Percentiles rank a stretch among this genome's conserved stretches.
Evolutionary conservation across 1,140 invertebrate genomes (phyloP).

Genomic region (Aphelinus atriplicis): DNA sequence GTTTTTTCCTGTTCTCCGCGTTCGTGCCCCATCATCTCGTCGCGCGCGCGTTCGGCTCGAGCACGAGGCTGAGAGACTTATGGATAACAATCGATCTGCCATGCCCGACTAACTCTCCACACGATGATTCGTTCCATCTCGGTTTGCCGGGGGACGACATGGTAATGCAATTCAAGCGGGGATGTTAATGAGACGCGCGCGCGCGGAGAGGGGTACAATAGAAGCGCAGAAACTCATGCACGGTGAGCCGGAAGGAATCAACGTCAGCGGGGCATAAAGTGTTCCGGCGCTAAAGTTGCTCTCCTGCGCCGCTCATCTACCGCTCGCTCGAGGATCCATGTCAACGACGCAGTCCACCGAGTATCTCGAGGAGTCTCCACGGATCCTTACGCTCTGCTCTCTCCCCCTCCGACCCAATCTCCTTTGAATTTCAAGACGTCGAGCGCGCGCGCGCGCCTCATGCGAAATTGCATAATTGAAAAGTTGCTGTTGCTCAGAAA

Average conservation of each 20-base stretch:
- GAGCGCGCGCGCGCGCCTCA: background rate
- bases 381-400: slow-evolving; percentile 1
- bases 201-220: background rate
- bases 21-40: background rate
- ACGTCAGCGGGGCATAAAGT: slow-evolving; percentile 36
- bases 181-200: background rate
- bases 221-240: background rate
- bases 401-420: slow-evolving; percentile 15
- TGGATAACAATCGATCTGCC: background rate
- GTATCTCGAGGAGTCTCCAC: slow-evolving; percentile 9
- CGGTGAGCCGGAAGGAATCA: slow-evolving; percentile 27
- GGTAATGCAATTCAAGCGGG: too few species aligned
- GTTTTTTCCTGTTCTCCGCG: background rate
- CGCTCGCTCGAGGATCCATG: background rate
- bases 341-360: slow-evolving; percentile 6
- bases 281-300: slow-evolving; percentile 33
- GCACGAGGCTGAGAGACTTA: background rate
- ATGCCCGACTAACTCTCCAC: too few species aligned
- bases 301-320: slow-evolving; percentile 6
- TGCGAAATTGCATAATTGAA: slow-evolving; percentile 39
- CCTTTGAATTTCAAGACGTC: slow-evolving; percentile 30
- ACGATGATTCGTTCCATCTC: too few species aligned
- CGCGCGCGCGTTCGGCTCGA: background rate
- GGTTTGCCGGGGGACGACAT: too few species aligned
- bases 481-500: slow-evolving; percentile 26